Evolutionary conservation across 2,113 vertebrate species (phyloP), one percentile per base, ranked within the genome.

Genomic region (Micronisus gabar): DNA sequence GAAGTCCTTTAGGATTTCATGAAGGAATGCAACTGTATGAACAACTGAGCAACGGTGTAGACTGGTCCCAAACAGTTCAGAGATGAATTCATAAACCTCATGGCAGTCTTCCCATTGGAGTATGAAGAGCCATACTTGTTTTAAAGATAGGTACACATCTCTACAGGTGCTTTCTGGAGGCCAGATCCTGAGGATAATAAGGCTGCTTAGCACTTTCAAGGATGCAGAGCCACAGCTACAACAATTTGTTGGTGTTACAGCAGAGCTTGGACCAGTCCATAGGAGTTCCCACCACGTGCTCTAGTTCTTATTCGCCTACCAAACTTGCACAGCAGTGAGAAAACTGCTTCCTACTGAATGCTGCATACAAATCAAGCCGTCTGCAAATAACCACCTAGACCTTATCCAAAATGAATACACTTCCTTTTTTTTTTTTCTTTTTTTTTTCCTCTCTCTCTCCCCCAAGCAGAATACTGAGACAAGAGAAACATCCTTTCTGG

Each of bases 351-450:
- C 55, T 63, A 29, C 12, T 34, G 40, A 95, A 72, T 26, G 15
- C 29, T 27, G 53, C 30, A 79, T 15, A 30, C 13, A 62, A 67
- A 81, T 63, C 14, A 53, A 75, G 53, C 21, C 30, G 22, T 11
- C 36, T 67, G 23, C 40, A 76, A 66, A 12, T 72, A 86, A 66
- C 2, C 14, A 50, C 8, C 4, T 30, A 70, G 67, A 47, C 29
- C 5, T 89, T 67, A 66, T 11, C 23, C n/a, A 58, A 58, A 91
- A 89, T 43, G 6, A 75, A 80, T 52, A 26, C 1, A 30, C 2
- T 38, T 59, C 4, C 22, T 53, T 10, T 5, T 2, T 11, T 11
- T 9, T 13, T 9, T 27, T 8, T 5, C 1, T 11, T 10, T 9
- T 45, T 43, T 43, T 15, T 41, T 3, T 3, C 14, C 14, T 13